These are phyloP conservation scores for Antheraea mylitta DNA, from an alignment of 1,140 invertebrate genomes.

Conservation along the genomic window DNA sequence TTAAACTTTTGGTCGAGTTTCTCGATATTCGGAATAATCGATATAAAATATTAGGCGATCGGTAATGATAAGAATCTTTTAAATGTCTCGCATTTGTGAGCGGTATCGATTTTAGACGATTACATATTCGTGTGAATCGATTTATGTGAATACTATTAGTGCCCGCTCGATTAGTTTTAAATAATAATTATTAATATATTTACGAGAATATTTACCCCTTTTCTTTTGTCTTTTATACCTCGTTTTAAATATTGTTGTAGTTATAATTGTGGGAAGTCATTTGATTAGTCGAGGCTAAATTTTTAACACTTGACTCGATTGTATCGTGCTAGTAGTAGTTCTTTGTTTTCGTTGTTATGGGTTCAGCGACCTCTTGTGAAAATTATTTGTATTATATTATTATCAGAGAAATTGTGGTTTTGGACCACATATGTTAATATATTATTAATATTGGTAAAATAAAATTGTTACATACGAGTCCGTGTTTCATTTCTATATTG, in stretches of 20 bases:
- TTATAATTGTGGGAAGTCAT: slow-evolving; percentile 38
- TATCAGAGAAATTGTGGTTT: slow-evolving; percentile 69
- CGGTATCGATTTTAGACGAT: not conserved
- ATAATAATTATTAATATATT: slow-evolving; percentile 61
- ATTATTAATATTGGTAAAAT: slow-evolving; percentile 78
- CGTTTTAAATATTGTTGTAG: slow-evolving; percentile 55
- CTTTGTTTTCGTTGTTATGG: slow-evolving; percentile 73
- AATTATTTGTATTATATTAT: slow-evolving; percentile 76
- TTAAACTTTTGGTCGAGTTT: not conserved
- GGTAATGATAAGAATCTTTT: too few species aligned
- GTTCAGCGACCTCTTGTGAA: slow-evolving; percentile 66
- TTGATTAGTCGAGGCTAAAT: slow-evolving; percentile 45
- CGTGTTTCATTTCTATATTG: not conserved
- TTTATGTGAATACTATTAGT: slow-evolving; percentile 15
- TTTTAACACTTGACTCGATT: slow-evolving; percentile 43
- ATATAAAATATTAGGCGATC: not conserved
- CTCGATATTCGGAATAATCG: not conserved
- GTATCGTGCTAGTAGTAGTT: slow-evolving; percentile 43
- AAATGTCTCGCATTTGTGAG: too few species aligned
- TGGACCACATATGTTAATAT: slow-evolving; percentile 77
- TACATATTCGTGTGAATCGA: not conserved
- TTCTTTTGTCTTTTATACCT: slow-evolving; percentile 63
- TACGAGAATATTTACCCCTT: slow-evolving; percentile 55
- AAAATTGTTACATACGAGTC: slow-evolving; percentile 73
- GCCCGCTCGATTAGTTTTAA: slow-evolving; percentile 49